A percentile compares a stretch with the other conserved stretches of the same genome.
phyloP scores from a whole-genome alignment of 53 echinoderm and acorn worm species.

The Echinometra lucunter region DNA sequence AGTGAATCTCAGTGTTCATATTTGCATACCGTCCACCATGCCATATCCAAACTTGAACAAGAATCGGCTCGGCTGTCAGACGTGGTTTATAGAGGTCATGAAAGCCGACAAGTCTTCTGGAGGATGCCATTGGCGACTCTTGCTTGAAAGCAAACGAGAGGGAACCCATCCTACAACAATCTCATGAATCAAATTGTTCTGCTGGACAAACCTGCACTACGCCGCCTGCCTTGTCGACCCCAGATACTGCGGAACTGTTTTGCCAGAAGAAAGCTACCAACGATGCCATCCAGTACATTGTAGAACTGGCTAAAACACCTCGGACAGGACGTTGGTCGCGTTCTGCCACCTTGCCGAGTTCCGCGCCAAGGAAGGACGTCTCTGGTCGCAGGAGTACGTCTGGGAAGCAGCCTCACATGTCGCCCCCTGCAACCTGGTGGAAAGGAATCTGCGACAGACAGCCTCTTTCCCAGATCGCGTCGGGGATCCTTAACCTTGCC shows the following conservation, averaged over 20 bases:
- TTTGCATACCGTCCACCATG: conserved; percentile 7
- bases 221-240: conserved; percentile 64
- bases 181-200: background rate
- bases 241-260: conserved; percentile 40
- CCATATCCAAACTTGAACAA: conserved; percentile 21
- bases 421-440: conserved; percentile 61
- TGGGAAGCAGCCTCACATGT: conserved; percentile 55
- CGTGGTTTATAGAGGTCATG: conserved; percentile 12
- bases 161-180: background rate
- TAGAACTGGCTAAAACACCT: background rate
- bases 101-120: background rate
- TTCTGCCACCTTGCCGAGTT: conserved; percentile 54
- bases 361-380: conserved; percentile 54
- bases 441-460: conserved; percentile 61
- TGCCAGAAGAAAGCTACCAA: conserved; percentile 36
- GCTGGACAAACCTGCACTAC: conserved; percentile 36
- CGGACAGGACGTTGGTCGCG: conserved; percentile 54
- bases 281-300: conserved; percentile 60
- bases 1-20: background rate
- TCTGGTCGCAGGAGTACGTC: conserved; percentile 58
- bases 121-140: background rate
- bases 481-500: conserved; percentile 4
- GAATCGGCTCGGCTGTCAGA: conserved; percentile 35
- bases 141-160: background rate
- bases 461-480: conserved; percentile 54